Evolutionary conservation across 2,888 invertebrate species (phyloP).

Genomic region (Elysia crispata): DNA sequence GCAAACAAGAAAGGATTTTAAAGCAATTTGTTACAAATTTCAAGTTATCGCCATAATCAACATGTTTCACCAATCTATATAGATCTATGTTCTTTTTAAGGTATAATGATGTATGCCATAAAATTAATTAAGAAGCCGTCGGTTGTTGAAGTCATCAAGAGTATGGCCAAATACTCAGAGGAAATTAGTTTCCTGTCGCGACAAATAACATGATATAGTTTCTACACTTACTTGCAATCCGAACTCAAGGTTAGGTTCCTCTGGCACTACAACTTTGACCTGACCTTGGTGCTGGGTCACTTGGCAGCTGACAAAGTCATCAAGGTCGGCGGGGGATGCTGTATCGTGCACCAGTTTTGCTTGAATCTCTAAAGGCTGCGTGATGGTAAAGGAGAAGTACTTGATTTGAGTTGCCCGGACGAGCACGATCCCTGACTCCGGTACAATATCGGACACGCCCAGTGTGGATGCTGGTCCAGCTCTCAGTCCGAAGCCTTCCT

Average conservation of each 20-base stretch:
- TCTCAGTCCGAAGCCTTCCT: slow-evolving; percentile 64
- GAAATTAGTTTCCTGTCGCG: slow-evolving; percentile 12
- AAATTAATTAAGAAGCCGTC: too few relatives aligned
- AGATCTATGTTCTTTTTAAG: too few relatives aligned
- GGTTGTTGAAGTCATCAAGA: too few relatives aligned
- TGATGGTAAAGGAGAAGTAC: slow-evolving; percentile 53
- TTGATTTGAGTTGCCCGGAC: slow-evolving; percentile 48
- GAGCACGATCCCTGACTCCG: slow-evolving; percentile 50
- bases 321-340: slow-evolving; percentile 13
- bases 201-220: too few relatives aligned
- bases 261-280: slow-evolving; percentile 48
- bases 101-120: too few relatives aligned
- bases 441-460: slow-evolving; percentile 63
- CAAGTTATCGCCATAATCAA: too few relatives aligned
- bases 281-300: slow-evolving; percentile 36
- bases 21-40: too few relatives aligned
- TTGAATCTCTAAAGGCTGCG: slow-evolving; percentile 48
- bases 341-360: slow-evolving; percentile 54
- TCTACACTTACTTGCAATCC: slow-evolving; percentile 65
- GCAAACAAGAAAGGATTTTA: too few relatives aligned
- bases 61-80: too few relatives aligned
- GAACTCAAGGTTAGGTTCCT: slow-evolving; percentile 63
- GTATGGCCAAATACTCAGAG: too few relatives aligned
- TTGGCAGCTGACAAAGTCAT: slow-evolving; percentile 33
- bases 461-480: slow-evolving; percentile 51